phyloP scores from a whole-genome alignment of 2,113 vertebrate species.

The Tursiops truncatus region DNA sequence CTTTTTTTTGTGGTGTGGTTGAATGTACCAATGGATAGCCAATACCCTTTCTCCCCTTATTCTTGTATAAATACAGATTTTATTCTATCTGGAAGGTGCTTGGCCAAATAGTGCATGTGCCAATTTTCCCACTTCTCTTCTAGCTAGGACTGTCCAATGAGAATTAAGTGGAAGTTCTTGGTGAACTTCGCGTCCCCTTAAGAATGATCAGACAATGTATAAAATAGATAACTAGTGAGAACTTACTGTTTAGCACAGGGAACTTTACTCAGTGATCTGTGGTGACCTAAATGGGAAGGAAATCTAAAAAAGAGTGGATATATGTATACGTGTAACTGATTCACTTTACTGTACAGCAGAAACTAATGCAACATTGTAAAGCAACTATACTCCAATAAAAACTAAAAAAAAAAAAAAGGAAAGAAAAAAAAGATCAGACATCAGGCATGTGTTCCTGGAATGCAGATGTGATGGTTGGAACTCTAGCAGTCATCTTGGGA shows the following conservation, averaged over 20 bases:
- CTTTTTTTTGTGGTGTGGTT: neutral
- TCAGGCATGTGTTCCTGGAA: neutral
- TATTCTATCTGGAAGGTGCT: neutral
- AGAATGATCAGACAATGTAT: neutral
- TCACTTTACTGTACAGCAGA: no score
- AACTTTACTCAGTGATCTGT: no score
- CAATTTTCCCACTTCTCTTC: neutral
- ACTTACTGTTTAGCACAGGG: no score
- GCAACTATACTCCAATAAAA: no score
- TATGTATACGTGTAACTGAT: no score
- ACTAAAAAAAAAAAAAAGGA: no score
- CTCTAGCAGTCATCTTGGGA: neutral
- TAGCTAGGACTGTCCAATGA: neutral
- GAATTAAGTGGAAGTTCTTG: neutral
- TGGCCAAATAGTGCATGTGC: neutral
- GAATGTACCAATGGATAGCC: neutral
- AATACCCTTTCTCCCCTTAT: neutral
- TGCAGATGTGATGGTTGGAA: slow-evolving; percentile 4
- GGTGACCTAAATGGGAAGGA: no score
- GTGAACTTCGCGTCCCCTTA: neutral
- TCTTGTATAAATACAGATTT: slow-evolving; percentile 30
- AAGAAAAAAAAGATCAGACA: neutral
- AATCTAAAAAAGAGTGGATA: no score
- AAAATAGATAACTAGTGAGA: no score
- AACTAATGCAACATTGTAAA: no score